Evolutionary conservation across 1,140 invertebrate genomes (phyloP), one percentile per base, ranked within the genome.

Genomic region (Conus ventricosus): DNA sequence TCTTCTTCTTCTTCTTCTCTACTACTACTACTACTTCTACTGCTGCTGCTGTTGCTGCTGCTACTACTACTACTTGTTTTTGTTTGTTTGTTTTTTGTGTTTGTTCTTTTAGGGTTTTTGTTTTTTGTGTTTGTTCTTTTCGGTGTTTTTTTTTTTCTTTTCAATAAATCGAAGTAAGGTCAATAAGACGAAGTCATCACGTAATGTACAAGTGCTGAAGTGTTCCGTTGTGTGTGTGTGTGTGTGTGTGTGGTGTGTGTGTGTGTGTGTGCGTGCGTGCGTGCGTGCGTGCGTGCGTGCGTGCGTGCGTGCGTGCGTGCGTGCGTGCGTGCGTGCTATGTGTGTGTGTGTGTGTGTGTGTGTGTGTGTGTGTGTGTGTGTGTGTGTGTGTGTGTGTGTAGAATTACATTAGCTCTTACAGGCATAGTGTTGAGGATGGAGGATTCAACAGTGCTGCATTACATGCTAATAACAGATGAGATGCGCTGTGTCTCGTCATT

Each of bases 301-400:
- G 75, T 78, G 75, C n/a, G 75, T 78, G 75, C 5, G 75, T 78
- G 75, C 3, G 75, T 78, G 75, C 3, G 75, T 78, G 75, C 5
- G 75, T 78, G 75, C 5, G 75, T 78, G 75, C 5, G 75, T 78
- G 27, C 10, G 75, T 78, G 75, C 23, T n/a, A 5, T 78, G 75
- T n/a, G 23, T 10, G 27, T n/a, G 75, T 78, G 75, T 78, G 75
- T 78, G 75, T 78, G 75, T 78, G 75, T 78, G 75, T 78, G 75
- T 78, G 75, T 78, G 75, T 78, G 75, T 78, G 75, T 78, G 75
- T 78, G 75, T 78, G 75, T 78, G 75, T 78, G 75, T 78, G 75
- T 78, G 75, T 39, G 75, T 63, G 60, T 63, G 60, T 63, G 60
- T 63, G 60, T 63, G 60, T 39, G 39, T 39, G 39, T 39, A 39